Percentiles rank a stretch among this genome's conserved stretches.
Conservation (phyloP, 2,113 vertebrate species). For the Podarcis cretensis region DNA sequence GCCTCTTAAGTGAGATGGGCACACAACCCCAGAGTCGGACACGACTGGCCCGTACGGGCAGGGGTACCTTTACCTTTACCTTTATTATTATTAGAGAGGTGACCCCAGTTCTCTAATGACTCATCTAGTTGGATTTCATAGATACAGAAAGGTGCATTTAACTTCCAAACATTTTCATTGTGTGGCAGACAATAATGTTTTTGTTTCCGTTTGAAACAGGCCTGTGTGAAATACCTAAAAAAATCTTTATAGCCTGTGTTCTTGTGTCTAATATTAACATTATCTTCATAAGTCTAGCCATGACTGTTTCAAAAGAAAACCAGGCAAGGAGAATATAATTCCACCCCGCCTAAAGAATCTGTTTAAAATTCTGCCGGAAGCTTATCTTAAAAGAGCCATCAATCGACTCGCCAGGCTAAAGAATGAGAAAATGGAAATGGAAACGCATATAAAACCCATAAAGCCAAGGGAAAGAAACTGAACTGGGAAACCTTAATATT, state of each 20-base stretch:
- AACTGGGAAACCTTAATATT: not conserved
- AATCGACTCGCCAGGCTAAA: not conserved
- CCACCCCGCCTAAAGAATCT: not conserved
- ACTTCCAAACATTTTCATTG: not conserved
- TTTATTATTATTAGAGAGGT: not conserved
- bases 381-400: conserved; percentile 6
- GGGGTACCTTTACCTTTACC: too few species aligned
- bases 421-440: not conserved
- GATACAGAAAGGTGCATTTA: not conserved
- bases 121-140: not conserved
- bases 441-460: not conserved
- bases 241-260: not conserved
- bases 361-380: conserved; percentile 12
- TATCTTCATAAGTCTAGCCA: not conserved
- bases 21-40: too few species aligned
- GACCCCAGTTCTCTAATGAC: not conserved
- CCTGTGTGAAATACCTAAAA: not conserved
- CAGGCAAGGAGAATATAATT: not conserved
- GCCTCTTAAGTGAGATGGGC: too few species aligned
- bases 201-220: not conserved
- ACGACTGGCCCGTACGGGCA: too few species aligned
- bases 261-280: not conserved
- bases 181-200: too few species aligned
- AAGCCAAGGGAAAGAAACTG: not conserved
- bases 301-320: not conserved